Conservation (phyloP, 2,797 vertebrate genomes). For the Muscicapa striata region DNA sequence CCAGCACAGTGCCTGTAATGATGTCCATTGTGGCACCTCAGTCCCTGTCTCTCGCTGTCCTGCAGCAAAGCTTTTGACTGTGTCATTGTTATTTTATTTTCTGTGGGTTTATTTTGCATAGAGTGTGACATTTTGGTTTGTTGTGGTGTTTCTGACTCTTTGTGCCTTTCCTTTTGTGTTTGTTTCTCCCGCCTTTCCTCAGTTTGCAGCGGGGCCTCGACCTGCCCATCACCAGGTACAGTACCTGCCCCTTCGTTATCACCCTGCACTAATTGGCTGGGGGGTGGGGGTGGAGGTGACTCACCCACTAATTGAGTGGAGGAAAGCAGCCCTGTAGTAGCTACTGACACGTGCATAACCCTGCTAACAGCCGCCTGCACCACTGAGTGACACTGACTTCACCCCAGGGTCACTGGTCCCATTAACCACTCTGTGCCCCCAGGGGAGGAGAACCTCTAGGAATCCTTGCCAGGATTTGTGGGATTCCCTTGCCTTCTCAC, state of each 20-base stretch:
- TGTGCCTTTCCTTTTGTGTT: conserved; percentile 89
- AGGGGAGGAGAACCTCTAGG: not conserved
- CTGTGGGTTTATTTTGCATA: conserved; percentile 74
- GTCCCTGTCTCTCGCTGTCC: conserved; percentile 74
- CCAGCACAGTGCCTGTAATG: not conserved
- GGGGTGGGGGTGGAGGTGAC: conserved; percentile 31
- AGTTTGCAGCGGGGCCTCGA: conserved; percentile 98
- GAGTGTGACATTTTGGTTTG: conserved; percentile 77
- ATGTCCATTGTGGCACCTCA: not conserved
- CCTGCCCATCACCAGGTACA: conserved; percentile 99
- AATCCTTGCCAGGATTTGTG: not conserved
- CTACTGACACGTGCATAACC: not conserved
- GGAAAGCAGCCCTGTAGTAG: not conserved
- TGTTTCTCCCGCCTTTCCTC: conserved; percentile 83
- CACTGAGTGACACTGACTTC: not conserved
- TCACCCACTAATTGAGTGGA: conserved; percentile 48
- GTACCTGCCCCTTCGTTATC: conserved; percentile 76
- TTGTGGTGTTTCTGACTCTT: conserved; percentile 83
- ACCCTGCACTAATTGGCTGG: conserved; percentile 58
- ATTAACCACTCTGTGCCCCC: not conserved
- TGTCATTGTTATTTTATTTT: not conserved
- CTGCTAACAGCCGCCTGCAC: not conserved
- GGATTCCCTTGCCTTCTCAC: not conserved
- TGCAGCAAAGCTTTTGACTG: conserved; percentile 71
- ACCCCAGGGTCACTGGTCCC: not conserved